Evolutionary conservation across 2,888 invertebrate species (phyloP), one percentile per base, ranked within the genome.

Genomic region (Drosophila anomalata): DNA sequence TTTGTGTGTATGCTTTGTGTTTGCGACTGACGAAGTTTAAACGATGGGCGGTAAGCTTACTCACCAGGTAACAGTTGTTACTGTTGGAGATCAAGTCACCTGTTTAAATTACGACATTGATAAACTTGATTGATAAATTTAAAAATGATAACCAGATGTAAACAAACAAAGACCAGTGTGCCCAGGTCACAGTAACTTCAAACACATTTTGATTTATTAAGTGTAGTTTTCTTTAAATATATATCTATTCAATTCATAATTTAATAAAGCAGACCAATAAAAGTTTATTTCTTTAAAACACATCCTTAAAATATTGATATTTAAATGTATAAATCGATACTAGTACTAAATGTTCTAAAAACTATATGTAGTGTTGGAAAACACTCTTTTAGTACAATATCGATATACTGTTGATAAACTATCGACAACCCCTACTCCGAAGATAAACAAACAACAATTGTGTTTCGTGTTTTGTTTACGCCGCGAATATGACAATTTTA

Each of bases 401-500:
- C 29, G 29, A 29, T 29, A 29, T 3, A 26, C 2, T 9, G 7
- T 26, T 1, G 1, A 26, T 26, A 26, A 7, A 26, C 26, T 7
- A 26, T 1, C 26, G 7, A 29, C 2, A 29, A 8, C 26, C 8
- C 8, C 8, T 29, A 9, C 29, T 9, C 9, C 29, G 29, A 29
- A 29, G 3, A 29, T 29, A 29, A 29, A 29, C 29, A 58, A 8
- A 9, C n/a, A 42, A 42, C 20, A 42, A 42, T 12, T 26, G 9
- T 1, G 31, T 8, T 36, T 26, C 20, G 46, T 22, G 17, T 47
- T 46, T 66, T 48, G 29, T 57, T 54, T 54, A 53, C 58, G 68
- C 54, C 24, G 52, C 51, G 33, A 80, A 77, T 36, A 89, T 89
- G 89, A 89, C 90, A 11, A 87, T 90, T 69, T 70, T 89, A 54